These are phyloP conservation scores for Asteroscopus sphinx DNA, from an alignment of 2,888 invertebrate genomes.

Conservation along the genomic window DNA sequence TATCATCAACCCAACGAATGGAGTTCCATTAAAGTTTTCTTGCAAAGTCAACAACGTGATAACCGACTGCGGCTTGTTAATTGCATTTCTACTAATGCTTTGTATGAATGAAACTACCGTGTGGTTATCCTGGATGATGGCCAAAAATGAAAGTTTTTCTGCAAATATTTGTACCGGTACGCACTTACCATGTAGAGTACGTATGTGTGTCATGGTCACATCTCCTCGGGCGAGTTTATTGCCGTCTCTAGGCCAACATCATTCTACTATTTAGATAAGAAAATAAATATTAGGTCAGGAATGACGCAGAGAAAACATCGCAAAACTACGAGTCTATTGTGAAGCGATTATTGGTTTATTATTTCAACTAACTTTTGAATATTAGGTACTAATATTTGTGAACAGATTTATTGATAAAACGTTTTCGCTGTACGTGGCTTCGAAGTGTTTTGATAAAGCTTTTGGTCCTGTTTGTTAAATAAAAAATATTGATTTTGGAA, in stretches of 20 bases:
- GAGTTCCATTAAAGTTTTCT: background rate
- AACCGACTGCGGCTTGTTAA: conserved; percentile 33
- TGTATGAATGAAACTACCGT: conserved; percentile 73
- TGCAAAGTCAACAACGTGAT: background rate
- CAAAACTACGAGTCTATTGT: conserved; percentile 33
- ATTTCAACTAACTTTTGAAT: conserved; percentile 28
- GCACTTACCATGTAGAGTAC: conserved; percentile 62
- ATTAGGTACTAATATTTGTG: conserved; percentile 31
- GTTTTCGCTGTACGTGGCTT: conserved; percentile 37
- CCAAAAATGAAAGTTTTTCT: conserved; percentile 78
- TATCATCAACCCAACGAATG: too few species aligned
- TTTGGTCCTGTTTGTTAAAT: background rate
- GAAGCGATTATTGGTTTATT: conserved; percentile 38
- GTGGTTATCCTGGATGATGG: conserved; percentile 69
- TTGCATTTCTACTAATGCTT: conserved; percentile 52
- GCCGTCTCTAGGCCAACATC: conserved; percentile 71
- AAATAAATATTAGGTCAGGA: conserved; percentile 65
- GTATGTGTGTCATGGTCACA: conserved; percentile 79
- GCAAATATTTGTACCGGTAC: conserved; percentile 69
- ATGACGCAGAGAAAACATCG: conserved; percentile 56
- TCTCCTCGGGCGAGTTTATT: conserved; percentile 71
- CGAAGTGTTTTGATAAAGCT: conserved; percentile 15
- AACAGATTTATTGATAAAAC: conserved; percentile 36
- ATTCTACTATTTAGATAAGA: conserved; percentile 72
- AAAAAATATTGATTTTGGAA: background rate